phyloP scores from a whole-genome alignment of 2,888 invertebrate species.

The Ichneumon xanthorius region DNA sequence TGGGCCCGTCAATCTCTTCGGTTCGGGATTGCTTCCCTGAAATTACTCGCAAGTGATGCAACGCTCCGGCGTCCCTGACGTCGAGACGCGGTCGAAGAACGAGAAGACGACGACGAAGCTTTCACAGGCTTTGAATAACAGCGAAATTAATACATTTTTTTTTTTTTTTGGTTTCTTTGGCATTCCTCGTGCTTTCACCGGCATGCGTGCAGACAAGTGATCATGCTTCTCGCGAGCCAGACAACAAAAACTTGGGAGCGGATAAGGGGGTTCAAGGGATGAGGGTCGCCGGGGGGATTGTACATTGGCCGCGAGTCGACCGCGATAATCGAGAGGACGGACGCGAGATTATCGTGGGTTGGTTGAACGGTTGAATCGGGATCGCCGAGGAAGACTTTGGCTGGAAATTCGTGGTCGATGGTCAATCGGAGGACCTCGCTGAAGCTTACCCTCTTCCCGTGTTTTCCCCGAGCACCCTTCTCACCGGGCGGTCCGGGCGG shows the following conservation, averaged over 20 bases:
- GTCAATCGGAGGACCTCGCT: slow-evolving; percentile 82
- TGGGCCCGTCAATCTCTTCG: background rate
- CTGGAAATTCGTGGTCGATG: slow-evolving; percentile 66
- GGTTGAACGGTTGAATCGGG: slow-evolving; percentile 53
- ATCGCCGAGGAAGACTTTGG: slow-evolving; percentile 57
- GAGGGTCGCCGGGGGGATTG: slow-evolving; percentile 23
- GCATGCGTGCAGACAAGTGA: slow-evolving; percentile 56
- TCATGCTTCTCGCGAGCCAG: slow-evolving; percentile 60
- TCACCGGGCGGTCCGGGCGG: slow-evolving; percentile 93
- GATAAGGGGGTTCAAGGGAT: slow-evolving; percentile 31
- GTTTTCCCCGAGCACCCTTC: slow-evolving; percentile 95
- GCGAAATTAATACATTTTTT: slow-evolving; percentile 7
- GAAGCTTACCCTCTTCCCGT: slow-evolving; percentile 96
- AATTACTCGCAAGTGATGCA: slow-evolving; percentile 40
- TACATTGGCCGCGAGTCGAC: slow-evolving; percentile 14
- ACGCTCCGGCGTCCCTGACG: background rate
- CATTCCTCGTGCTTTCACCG: slow-evolving; percentile 53
- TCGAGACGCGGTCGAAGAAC: slow-evolving; percentile 33
- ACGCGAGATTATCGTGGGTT: slow-evolving; percentile 36
- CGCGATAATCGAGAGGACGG: slow-evolving; percentile 47
- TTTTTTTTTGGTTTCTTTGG: background rate
- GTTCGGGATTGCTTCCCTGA: background rate
- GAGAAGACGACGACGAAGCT: slow-evolving; percentile 32
- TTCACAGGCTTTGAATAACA: slow-evolving; percentile 30
- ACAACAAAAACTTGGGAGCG: slow-evolving; percentile 47